Evolutionary conservation across 1,140 invertebrate species (phyloP).

Genomic region (Drosophila grimshawi): DNA sequence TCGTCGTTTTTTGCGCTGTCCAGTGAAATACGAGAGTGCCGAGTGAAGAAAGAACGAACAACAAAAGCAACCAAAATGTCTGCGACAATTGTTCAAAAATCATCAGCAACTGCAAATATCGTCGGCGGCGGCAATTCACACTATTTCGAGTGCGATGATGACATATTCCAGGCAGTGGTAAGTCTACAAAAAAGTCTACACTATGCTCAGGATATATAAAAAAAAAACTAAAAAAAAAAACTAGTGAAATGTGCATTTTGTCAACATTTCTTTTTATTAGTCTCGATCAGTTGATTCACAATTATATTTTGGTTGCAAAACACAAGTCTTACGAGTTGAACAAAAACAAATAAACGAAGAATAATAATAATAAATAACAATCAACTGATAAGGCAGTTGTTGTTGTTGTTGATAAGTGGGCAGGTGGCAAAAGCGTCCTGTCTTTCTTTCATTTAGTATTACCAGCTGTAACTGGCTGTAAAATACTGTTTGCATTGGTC

Average conservation of each 20-base stretch:
- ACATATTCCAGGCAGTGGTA: slow-evolving; percentile 70
- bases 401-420: slow-evolving; percentile 1
- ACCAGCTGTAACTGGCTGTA: slow-evolving; percentile 27
- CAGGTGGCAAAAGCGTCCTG: slow-evolving; percentile 3
- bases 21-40: slow-evolving; percentile 38
- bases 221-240: background rate
- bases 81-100: slow-evolving; percentile 67
- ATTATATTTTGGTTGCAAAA: slow-evolving; percentile 72
- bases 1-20: slow-evolving; percentile 43
- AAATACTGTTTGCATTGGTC: slow-evolving; percentile 42
- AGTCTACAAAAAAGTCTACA: slow-evolving; percentile 38
- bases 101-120: slow-evolving; percentile 36
- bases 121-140: slow-evolving; percentile 59
- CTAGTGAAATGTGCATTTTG: slow-evolving; percentile 19
- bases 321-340: slow-evolving; percentile 33
- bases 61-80: slow-evolving; percentile 44
- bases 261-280: slow-evolving; percentile 31
- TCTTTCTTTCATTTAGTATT: background rate
- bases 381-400: slow-evolving; percentile 25
- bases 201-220: slow-evolving; percentile 9
- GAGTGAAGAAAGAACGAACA: slow-evolving; percentile 7
- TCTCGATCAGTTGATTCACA: slow-evolving; percentile 63
- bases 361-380: slow-evolving; percentile 10
- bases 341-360: slow-evolving; percentile 9
- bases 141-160: slow-evolving; percentile 61